Evolutionary conservation across 2,113 vertebrate genomes (phyloP).

Genomic region (Phalacrocorax brasilianus): DNA sequence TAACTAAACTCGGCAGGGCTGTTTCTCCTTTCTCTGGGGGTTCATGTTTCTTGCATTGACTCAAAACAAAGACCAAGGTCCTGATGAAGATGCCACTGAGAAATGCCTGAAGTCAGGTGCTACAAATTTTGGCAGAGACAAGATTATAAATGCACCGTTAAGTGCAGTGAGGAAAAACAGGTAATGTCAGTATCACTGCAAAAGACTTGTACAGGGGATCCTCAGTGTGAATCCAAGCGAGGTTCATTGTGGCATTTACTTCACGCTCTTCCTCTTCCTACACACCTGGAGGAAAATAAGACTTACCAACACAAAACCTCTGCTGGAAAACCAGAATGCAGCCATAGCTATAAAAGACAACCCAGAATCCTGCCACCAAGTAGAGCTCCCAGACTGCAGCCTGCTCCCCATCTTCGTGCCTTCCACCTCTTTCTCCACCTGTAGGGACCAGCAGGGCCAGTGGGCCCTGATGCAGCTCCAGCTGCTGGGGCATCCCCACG

Average conservation of each 20-base stretch:
- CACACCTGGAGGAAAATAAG: background rate
- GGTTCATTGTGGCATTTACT: background rate
- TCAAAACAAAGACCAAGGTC: background rate
- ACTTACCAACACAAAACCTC: background rate
- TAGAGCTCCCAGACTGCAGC: background rate
- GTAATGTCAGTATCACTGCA: background rate
- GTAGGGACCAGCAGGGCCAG: background rate
- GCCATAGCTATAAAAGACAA: background rate
- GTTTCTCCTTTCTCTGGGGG: background rate
- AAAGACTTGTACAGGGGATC: background rate
- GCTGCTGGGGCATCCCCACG: background rate
- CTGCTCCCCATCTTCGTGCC: background rate
- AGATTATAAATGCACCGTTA: background rate
- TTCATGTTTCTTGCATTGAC: background rate
- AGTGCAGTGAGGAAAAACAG: background rate
- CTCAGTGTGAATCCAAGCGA: background rate
- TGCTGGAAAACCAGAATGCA: background rate
- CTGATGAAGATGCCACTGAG: background rate
- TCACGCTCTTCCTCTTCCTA: background rate
- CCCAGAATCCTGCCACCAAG: background rate
- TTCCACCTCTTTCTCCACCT: background rate
- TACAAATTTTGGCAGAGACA: background rate
- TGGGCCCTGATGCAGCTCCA: accelerated
- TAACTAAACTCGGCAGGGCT: background rate
- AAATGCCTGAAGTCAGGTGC: background rate